Evolutionary conservation across 1,140 invertebrate genomes (phyloP).

Genomic region (Drosophila lowei): DNA sequence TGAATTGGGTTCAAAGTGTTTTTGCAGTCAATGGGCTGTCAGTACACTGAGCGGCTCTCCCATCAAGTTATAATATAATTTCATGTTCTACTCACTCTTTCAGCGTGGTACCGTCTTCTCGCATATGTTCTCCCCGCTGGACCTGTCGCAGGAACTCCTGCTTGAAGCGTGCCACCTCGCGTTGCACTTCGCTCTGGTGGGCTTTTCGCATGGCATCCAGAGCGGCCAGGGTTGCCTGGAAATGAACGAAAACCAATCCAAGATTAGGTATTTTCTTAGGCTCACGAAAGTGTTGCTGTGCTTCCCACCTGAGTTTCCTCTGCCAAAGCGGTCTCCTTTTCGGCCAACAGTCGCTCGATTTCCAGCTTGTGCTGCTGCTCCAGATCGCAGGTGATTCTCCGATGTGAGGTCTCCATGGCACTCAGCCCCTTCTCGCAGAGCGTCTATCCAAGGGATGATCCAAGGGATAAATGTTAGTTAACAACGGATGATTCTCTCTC

Average conservation of each 20-base stretch:
- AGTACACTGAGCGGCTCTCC: too few species aligned
- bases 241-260: neutral
- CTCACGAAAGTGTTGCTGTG: neutral
- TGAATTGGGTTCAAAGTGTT: too few species aligned
- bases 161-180: constrained; percentile 94
- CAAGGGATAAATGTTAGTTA: neutral
- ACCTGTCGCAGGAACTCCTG: constrained; percentile 91
- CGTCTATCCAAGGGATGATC: constrained; percentile 81
- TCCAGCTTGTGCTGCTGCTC: constrained; percentile 93
- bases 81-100: constrained; percentile 68
- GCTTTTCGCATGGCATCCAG: constrained; percentile 96
- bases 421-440: constrained; percentile 93
- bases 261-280: neutral
- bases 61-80: neutral
- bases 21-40: too few species aligned
- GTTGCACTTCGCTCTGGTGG: constrained; percentile 94
- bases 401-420: constrained; percentile 94
- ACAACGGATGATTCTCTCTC: too few species aligned
- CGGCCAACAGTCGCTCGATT: constrained; percentile 84
- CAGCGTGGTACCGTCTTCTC: constrained; percentile 62
- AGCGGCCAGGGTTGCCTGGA: constrained; percentile 88
- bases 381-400: constrained; percentile 92
- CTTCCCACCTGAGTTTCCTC: constrained; percentile 90
- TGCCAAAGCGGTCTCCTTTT: constrained; percentile 94
- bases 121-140: constrained; percentile 84